Conservation (phyloP, 2,113 vertebrate species). For the Rattus rattus region DNA sequence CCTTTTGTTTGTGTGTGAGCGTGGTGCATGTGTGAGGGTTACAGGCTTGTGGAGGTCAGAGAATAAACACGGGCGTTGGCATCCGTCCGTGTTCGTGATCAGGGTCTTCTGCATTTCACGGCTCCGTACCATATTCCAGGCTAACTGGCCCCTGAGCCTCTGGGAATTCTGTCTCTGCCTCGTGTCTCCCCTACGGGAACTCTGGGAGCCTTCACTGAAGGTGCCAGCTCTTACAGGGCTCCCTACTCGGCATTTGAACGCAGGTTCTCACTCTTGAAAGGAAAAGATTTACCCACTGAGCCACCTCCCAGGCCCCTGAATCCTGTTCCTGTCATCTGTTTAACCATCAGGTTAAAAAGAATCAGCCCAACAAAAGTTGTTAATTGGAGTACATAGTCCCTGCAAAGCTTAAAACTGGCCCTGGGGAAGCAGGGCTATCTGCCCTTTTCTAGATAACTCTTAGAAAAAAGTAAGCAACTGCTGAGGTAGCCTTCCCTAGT, state of each 20-base stretch:
- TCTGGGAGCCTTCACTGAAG: background rate
- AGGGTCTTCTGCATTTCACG: background rate
- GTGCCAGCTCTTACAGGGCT: background rate
- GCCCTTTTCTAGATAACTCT: background rate
- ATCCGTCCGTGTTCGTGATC: background rate
- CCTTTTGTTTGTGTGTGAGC: background rate
- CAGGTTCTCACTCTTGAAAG: background rate
- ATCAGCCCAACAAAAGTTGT: background rate
- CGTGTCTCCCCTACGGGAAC: background rate
- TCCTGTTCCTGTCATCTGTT: background rate
- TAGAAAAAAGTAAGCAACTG: background rate
- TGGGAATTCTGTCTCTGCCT: too few relatives aligned
- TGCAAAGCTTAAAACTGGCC: background rate
- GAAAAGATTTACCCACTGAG: background rate
- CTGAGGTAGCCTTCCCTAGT: background rate
- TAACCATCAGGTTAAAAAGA: background rate
- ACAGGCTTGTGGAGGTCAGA: background rate
- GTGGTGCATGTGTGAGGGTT: background rate
- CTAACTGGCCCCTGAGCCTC: background rate
- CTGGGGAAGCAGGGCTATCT: background rate
- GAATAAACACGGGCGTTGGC: background rate
- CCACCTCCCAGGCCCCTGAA: background rate
- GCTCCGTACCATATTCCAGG: too few relatives aligned
- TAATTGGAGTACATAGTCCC: background rate
- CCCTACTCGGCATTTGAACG: background rate